Evolutionary conservation across 2,888 invertebrate genomes (phyloP).

Genomic region (Diarsia dahlii): DNA sequence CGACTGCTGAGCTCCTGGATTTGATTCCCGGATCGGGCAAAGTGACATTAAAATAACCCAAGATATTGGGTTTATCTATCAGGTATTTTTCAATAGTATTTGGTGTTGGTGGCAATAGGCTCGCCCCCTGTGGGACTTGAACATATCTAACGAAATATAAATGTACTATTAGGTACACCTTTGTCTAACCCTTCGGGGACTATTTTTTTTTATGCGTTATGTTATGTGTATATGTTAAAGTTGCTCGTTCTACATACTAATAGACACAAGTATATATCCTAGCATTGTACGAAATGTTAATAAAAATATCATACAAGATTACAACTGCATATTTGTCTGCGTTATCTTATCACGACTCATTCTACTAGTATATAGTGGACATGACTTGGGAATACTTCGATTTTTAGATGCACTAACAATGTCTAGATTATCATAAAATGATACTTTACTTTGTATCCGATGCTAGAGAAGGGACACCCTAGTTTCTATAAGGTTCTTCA

Average conservation of each 20-base stretch:
- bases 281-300: conserved; percentile 43
- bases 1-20: too few species aligned
- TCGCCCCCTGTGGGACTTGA: too few species aligned
- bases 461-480: not conserved
- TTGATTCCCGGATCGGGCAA: too few species aligned
- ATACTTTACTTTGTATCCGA: not conserved
- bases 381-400: conserved; percentile 26
- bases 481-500: too few species aligned
- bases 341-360: conserved; percentile 56
- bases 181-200: too few species aligned
- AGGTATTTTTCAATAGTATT: too few species aligned
- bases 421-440: not conserved
- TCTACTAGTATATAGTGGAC: conserved; percentile 51
- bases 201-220: too few species aligned
- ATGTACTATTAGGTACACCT: too few species aligned
- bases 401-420: conserved; percentile 33
- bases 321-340: conserved; percentile 57
- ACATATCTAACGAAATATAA: too few species aligned
- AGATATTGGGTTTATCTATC: too few species aligned
- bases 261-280: not conserved
- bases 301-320: conserved; percentile 61
- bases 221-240: not conserved
- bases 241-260: not conserved
- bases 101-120: too few species aligned
- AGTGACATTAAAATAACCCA: too few species aligned